Percentiles rank a stretch among this genome's conserved stretches.
Evolutionary conservation across 2,113 vertebrate genomes (phyloP).

Genomic region (Nibea coibor): DNA sequence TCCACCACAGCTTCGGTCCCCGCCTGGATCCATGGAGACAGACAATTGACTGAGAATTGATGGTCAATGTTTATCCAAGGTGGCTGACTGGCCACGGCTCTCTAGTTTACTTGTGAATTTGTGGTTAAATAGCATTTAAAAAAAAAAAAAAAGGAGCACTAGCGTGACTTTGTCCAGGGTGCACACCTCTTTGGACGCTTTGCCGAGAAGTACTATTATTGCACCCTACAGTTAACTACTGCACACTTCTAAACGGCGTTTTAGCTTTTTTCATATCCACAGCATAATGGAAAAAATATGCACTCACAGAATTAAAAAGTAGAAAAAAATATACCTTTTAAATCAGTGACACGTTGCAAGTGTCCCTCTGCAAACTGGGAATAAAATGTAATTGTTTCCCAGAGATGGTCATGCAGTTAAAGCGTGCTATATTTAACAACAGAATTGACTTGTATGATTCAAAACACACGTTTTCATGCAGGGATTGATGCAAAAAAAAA

Average conservation of each 20-base stretch:
- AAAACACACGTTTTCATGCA: slow-evolving; percentile 44
- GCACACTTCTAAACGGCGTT: not conserved
- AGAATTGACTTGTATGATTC: slow-evolving; percentile 54
- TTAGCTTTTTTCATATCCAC: not conserved
- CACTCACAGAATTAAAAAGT: not conserved
- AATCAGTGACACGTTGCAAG: slow-evolving; percentile 7
- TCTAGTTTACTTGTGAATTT: slow-evolving; percentile 97
- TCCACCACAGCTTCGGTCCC: slow-evolving; percentile 5
- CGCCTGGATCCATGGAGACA: slow-evolving; percentile 73
- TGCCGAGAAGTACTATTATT: slow-evolving; percentile 65
- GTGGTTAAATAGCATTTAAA: slow-evolving; percentile 85
- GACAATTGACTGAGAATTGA: slow-evolving; percentile 84
- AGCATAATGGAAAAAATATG: not conserved
- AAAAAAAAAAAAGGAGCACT: too few species aligned
- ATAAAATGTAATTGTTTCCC: slow-evolving; percentile 39
- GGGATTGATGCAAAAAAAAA: slow-evolving; percentile 11
- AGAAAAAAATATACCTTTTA: not conserved
- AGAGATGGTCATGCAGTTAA: slow-evolving; percentile 44
- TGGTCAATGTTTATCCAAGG: slow-evolving; percentile 91
- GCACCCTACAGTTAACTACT: slow-evolving; percentile 11
- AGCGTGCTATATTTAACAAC: slow-evolving; percentile 54
- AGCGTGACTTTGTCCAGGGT: slow-evolving; percentile 83
- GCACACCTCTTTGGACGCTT: slow-evolving; percentile 55
- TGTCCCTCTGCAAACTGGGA: slow-evolving; percentile 19
- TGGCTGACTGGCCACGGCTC: slow-evolving; percentile 83